Evolutionary conservation across 2,888 invertebrate genomes (phyloP).

Genomic region (Callimorpha dominula): DNA sequence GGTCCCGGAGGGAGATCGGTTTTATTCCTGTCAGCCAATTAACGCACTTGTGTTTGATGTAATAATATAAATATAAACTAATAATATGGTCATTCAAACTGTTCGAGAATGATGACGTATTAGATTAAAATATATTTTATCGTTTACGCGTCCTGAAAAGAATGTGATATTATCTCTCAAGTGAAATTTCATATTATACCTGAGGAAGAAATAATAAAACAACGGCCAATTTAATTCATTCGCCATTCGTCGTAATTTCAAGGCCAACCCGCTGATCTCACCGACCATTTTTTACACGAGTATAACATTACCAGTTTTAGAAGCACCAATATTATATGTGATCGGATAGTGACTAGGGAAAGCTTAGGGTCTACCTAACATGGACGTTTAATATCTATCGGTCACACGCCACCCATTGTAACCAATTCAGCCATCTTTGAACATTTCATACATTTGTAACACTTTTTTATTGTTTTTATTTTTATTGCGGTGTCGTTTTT

Average conservation of each 20-base stretch:
- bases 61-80: too few species aligned
- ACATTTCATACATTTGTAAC: conserved; percentile 68
- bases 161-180: too few species aligned
- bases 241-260: conserved; percentile 66
- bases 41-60: too few species aligned
- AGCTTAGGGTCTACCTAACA: conserved; percentile 30
- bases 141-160: too few species aligned
- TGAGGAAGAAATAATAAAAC: conserved; percentile 53
- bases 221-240: conserved; percentile 70
- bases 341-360: conserved; percentile 28
- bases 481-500: conserved; percentile 62
- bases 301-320: conserved; percentile 68
- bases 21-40: too few species aligned
- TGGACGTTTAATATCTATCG: conserved; percentile 58
- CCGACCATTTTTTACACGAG: conserved; percentile 70
- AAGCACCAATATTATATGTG: conserved; percentile 44
- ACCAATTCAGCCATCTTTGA: conserved; percentile 65
- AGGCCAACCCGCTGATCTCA: conserved; percentile 81
- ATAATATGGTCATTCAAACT: too few species aligned
- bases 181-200: too few species aligned
- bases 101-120: too few species aligned
- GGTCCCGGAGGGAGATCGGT: too few species aligned
- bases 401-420: conserved; percentile 62
- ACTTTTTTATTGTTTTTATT: conserved; percentile 48
- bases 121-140: too few species aligned